phyloP scores from a whole-genome alignment of 1,140 invertebrate species.

The Drosophila biarmipes region DNA sequence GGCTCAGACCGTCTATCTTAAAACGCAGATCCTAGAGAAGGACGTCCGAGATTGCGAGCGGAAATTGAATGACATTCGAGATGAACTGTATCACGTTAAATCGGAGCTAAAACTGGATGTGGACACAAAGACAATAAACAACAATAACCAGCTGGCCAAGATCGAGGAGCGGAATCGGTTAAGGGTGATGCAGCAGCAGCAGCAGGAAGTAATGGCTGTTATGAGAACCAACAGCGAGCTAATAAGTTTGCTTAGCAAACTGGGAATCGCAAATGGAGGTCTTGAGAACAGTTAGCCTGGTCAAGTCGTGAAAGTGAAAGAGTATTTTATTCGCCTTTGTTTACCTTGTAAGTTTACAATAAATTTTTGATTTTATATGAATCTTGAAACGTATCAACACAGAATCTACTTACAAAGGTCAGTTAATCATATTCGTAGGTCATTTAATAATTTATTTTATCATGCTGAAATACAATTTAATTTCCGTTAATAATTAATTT shows the following conservation, averaged over 20 bases:
- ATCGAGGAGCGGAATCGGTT: slow-evolving; percentile 72
- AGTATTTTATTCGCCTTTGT: slow-evolving; percentile 5
- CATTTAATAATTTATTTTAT: slow-evolving; percentile 11
- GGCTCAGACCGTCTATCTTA: slow-evolving; percentile 90
- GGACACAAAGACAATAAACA: slow-evolving; percentile 64
- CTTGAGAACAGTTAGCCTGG: slow-evolving; percentile 30
- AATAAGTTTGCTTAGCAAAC: slow-evolving; percentile 55
- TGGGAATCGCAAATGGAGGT: slow-evolving; percentile 46
- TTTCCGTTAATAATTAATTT: background rate
- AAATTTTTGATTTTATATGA: slow-evolving; percentile 5
- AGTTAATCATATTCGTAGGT: background rate
- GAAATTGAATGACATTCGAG: slow-evolving; percentile 71
- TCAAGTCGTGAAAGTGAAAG: background rate
- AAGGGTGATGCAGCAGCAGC: slow-evolving; percentile 69
- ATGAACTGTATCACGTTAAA: slow-evolving; percentile 73
- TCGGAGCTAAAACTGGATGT: slow-evolving; percentile 68
- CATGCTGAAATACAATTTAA: slow-evolving; percentile 11
- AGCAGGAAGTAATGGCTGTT: slow-evolving; percentile 67
- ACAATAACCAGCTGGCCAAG: slow-evolving; percentile 77
- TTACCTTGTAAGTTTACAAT: background rate
- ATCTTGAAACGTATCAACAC: background rate
- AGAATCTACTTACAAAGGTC: background rate
- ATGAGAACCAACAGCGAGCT: slow-evolving; percentile 66
- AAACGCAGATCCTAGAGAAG: slow-evolving; percentile 89
- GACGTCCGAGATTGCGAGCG: slow-evolving; percentile 87